Evolutionary conservation across 2,113 vertebrate species (phyloP), one percentile per base, ranked within the genome.

Genomic region (Otis tarda): DNA sequence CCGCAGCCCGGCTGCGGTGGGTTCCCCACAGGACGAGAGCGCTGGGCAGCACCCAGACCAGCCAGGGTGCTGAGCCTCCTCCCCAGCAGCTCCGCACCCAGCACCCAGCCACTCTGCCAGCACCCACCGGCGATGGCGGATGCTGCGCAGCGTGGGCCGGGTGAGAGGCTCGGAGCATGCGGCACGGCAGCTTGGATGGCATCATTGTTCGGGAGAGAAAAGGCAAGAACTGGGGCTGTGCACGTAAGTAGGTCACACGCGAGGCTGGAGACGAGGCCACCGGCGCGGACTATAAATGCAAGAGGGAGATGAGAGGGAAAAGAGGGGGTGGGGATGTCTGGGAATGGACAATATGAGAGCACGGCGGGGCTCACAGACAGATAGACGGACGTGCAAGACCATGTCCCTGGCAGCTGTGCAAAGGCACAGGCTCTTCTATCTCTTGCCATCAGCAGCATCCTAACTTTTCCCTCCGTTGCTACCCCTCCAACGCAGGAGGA

Each of bases 171-270:
- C 0, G 4, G 60, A 60, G 80, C 37, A 27, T 1, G 1, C 24
- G 2, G 83, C 37, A 5, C 19, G 1, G 88, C 65, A 52, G 87
- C 78, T 43, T 3, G 67, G 84, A 22, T 21, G 3, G 43, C 75
- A 19, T 20, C 81, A 75, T 93, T 94, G 93, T 93, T 79, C 2
- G 0, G 63, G 37, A 83, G 90, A 94, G 67, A 88, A 94, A 79
- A 95, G 74, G 82, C 87, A 69, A 57, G 63, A 94, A 35, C 87
- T 37, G 92, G 92, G 92, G 88, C 93, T 93, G 74, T 39, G 77
- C 14, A 13, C 1, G 2, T 80, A 96, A 96, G 94, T 96, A 96
- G 95, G 94, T 97, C 94, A 96, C 88, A 86, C 55, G 25, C 71
- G 27, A 96, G 93, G 87, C 94, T 95, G 90, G 67, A 83, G 90